Base-by-base conservation (phyloP, 2,113 vertebrate genomes). In the Heteronetta atricapilla region DNA sequence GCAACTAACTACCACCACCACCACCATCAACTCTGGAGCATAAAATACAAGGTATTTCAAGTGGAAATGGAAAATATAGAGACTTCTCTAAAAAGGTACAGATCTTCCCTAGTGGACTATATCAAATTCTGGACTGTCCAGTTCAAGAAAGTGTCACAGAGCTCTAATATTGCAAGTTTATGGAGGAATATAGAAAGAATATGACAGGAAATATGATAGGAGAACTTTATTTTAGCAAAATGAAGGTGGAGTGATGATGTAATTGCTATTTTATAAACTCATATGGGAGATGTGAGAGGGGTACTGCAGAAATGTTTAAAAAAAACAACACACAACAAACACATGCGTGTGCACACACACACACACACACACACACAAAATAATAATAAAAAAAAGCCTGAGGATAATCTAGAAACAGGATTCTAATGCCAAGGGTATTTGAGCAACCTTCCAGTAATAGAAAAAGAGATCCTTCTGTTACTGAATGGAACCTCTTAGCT, bases 21-120 rank as follows among this genome's bases (percentile, higher is more conserved):
- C 55, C 75, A 33, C 38, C 38, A 68, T 69, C 0, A 0, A 3
- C 21, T 10, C 60, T 0, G 0, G 8, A 8, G 7, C 31, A 3
- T 48, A 73, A 69, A 8, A 48, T 0, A 0, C 10, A 8, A 42
- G 25, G 13, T 42, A 46, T 90, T 72, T 66, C 19, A 59, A 80
- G 31, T 34, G 23, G 59, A 82, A 66, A 82, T 0, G 22, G 67
- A 90, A 92, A 73, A 60, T 52, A 85, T 29, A 29, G 60, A 34
- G 25, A 64, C 11, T 42, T 7, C 5, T 76, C 6, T 60, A 38
- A 64, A 78, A 91, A 68, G 12, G 17, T 4, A 68, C 21, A 68
- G 6, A 33, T 64, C 13, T 85, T 9, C 21, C 22, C 14, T 64
- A 34, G 20, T 34, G 63, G 20, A 33, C 23, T 5, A 0, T 42